Conservation (phyloP, 2,113 vertebrate species). For the Bambusicola thoracicus region DNA sequence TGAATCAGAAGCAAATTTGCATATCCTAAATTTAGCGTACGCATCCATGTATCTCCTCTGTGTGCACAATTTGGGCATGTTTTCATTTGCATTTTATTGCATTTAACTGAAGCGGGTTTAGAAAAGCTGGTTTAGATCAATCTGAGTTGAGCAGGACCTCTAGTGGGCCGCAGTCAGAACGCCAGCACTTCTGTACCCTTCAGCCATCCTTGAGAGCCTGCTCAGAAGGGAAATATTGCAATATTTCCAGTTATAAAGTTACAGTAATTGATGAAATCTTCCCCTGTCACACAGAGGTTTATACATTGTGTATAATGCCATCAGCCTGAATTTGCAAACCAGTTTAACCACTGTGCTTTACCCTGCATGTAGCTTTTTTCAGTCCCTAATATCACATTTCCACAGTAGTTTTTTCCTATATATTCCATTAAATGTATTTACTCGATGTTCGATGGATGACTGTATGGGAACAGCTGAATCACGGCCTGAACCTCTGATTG, state of each 20-base stretch:
- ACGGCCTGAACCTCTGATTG: too few species aligned
- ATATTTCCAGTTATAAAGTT: not conserved
- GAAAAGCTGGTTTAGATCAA: not conserved
- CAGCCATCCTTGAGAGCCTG: not conserved
- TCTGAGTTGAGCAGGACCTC: conserved; percentile 44
- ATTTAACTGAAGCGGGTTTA: not conserved
- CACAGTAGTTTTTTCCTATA: not conserved
- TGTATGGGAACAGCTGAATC: too few species aligned
- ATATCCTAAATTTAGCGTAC: conserved; percentile 42
- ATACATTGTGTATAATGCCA: not conserved
- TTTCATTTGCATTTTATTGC: conserved; percentile 18
- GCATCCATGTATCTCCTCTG: not conserved
- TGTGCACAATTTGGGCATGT: not conserved
- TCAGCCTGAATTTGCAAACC: not conserved
- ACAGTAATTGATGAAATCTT: rapidly evolving
- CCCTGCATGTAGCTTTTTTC: not conserved
- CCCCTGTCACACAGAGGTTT: not conserved
- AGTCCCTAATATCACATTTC: not conserved
- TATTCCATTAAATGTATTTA: not conserved
- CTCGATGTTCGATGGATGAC: rapidly evolving
- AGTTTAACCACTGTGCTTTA: rapidly evolving
- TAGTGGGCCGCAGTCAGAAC: conserved; percentile 16
- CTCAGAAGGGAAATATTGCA: not conserved
- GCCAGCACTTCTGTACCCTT: not conserved
- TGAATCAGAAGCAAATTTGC: conserved; percentile 40